These are phyloP conservation scores for Aquatica leii DNA, from an alignment of 2,888 invertebrate species.

Conservation along the genomic window DNA sequence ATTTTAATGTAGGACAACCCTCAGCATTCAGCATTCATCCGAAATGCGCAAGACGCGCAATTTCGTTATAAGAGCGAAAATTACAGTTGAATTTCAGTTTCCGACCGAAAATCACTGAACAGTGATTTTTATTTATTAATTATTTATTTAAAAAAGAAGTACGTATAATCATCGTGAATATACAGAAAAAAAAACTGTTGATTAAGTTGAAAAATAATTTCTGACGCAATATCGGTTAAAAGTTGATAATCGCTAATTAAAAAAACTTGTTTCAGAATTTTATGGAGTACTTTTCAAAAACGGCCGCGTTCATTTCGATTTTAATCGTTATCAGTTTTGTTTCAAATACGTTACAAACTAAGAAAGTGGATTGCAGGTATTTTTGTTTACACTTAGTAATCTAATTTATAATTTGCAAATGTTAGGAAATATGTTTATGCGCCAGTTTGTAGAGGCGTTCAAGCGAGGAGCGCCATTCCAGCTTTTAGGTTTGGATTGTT, in stretches of 20 bases:
- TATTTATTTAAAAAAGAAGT: neutral
- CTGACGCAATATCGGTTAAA: constrained; percentile 18
- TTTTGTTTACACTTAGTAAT: neutral
- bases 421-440: constrained; percentile 46
- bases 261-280: constrained; percentile 21
- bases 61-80: constrained; percentile 41
- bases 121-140: constrained; percentile 5
- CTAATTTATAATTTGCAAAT: neutral
- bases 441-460: constrained; percentile 46
- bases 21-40: constrained; percentile 15
- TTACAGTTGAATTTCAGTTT: constrained; percentile 39
- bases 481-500: too few species aligned
- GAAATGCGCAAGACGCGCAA: constrained; percentile 40
- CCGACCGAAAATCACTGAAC: constrained; percentile 15
- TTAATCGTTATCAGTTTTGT: constrained; percentile 16
- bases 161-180: neutral
- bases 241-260: neutral
- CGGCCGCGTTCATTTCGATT: constrained; percentile 7
- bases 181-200: neutral
- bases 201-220: constrained; percentile 11
- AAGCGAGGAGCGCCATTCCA: constrained; percentile 40
- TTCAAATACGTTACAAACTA: constrained; percentile 26
- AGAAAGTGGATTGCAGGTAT: constrained; percentile 41
- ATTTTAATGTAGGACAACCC: constrained; percentile 23
- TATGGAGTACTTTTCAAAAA: constrained; percentile 24